Evolutionary conservation across 2,113 vertebrate genomes (phyloP).

Genomic region (Thunnus thynnus): DNA sequence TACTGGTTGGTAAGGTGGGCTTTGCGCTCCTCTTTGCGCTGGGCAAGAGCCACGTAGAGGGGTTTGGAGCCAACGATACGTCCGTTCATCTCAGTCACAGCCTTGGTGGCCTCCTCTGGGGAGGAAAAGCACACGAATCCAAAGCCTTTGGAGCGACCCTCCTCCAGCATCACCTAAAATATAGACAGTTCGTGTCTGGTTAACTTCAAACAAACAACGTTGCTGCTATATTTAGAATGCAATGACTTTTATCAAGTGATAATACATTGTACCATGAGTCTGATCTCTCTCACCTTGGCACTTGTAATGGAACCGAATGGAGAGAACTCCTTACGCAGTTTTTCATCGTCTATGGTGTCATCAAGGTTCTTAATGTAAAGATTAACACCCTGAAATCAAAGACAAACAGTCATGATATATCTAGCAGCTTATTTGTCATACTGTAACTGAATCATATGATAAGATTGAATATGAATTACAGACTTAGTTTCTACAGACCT

Average conservation of each 20-base stretch:
- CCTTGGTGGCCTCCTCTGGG: slow-evolving; percentile 98
- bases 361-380: slow-evolving; percentile 99
- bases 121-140: slow-evolving; percentile 99
- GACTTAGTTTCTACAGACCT: slow-evolving; percentile 83
- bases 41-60: slow-evolving; percentile 95
- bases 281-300: slow-evolving; percentile 89
- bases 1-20: slow-evolving; percentile 99
- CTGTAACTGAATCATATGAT: background rate
- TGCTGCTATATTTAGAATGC: background rate
- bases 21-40: slow-evolving; percentile 98
- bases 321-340: slow-evolving; percentile 97
- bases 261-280: background rate
- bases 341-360: slow-evolving; percentile 99
- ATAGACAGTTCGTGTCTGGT: background rate
- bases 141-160: slow-evolving; percentile 98
- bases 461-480: background rate
- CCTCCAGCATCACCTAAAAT: slow-evolving; percentile 96
- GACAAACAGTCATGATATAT: background rate
- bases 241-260: background rate
- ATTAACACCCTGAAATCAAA: slow-evolving; percentile 92
- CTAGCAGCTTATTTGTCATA: background rate
- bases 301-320: slow-evolving; percentile 99
- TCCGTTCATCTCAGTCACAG: slow-evolving; percentile 99
- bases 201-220: background rate
- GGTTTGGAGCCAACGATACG: slow-evolving; percentile 98